Base-by-base conservation (phyloP, 2,113 vertebrate genomes). In the Nothocercus julius region DNA sequence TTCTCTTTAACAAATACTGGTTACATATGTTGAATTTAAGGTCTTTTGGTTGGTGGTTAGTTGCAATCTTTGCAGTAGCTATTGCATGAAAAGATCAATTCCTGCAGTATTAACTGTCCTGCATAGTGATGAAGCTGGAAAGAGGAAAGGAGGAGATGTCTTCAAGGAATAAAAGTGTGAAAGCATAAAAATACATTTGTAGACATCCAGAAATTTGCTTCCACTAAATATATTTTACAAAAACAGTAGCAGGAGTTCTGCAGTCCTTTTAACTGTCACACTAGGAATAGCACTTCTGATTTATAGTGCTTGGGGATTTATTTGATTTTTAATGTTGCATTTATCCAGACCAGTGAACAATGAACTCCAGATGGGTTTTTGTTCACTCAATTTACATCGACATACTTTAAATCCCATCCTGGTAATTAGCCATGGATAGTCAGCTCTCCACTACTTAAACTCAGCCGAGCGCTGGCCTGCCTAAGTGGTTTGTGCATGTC, bases 341-440 rank as follows among this genome's bases (percentile, higher is more conserved):
- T 96, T 94, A 94, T 87, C 74, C 49, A 77, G 87, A 62, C 21
- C 68, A 94, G 14, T 91, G 92, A 92, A 82, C 83, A 95, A 62
- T 44, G 85, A 85, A 81, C 24, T 94, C 85, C 76, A 91, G 76
- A 81, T 91, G 76, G 75, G 14, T 13, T 89, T 92, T 90, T 56
- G 49, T 78, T 67, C 64, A 91, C 79, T 88, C 32, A 0, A 3
- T 85, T 95, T 95, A 81, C 61, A 92, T 70, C 76, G 42, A 45
- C 51, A 85, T 38, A 64, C 36, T 91, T 92, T 74, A 95, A 94
- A 89, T 81, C 68, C 28, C 64, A 44, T 83, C 38, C 56, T 78
- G 70, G 68, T 91, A 95, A 94, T 96, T 94, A 92, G 85, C 54
- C 28, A 67, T 36, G 75, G 51, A 87, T 67, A 91, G 72, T 81